Conservation (phyloP, 2,888 invertebrate species). For the Drosophila tripunctata region DNA sequence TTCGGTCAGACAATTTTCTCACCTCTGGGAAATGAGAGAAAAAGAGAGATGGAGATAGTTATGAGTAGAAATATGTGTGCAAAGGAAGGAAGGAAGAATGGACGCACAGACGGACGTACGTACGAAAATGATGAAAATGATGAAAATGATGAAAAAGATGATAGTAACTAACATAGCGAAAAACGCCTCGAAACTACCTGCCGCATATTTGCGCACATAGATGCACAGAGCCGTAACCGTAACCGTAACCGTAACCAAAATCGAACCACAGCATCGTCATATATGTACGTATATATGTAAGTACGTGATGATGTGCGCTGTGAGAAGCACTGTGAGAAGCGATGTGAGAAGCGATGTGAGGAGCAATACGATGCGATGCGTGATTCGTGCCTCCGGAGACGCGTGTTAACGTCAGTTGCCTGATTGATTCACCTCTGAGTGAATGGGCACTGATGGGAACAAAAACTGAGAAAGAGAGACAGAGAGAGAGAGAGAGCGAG, state of each 20-base stretch:
- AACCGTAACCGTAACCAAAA: constrained; percentile 27
- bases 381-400: constrained; percentile 36
- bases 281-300: no score
- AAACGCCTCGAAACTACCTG: constrained; percentile 20
- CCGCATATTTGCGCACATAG: constrained; percentile 7
- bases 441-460: background rate
- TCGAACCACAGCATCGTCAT: constrained; percentile 22
- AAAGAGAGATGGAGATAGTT: background rate
- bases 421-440: constrained; percentile 33
- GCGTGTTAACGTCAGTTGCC: constrained; percentile 35
- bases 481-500: background rate
- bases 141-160: background rate
- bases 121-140: background rate
- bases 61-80: background rate
- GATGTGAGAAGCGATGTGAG: constrained; percentile 6
- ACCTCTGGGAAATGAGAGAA: background rate
- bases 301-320: constrained; percentile 6
- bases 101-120: no score
- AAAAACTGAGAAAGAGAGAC: background rate
- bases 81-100: background rate
- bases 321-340: background rate
- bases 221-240: constrained; percentile 16
- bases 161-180: constrained; percentile 7
- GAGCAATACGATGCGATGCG: constrained; percentile 3
- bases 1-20: constrained; percentile 20